phyloP scores from a whole-genome alignment of 1,140 invertebrate species.

The Atta cephalotes region DNA sequence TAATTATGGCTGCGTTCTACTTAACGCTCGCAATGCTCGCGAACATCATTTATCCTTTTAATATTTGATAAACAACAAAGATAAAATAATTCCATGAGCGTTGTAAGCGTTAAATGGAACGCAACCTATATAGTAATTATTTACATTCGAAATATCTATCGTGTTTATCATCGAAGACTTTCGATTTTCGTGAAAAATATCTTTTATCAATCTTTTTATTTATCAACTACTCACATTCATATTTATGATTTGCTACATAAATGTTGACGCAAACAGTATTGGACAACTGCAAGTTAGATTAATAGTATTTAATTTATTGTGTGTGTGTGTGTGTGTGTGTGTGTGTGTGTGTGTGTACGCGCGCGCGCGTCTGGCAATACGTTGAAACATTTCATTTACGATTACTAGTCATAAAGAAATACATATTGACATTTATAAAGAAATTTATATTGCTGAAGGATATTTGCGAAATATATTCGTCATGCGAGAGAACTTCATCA shows the following conservation, averaged over 20 bases:
- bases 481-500: background rate
- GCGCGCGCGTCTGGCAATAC: background rate
- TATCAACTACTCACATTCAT: background rate
- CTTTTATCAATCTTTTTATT: background rate
- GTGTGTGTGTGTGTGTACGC: background rate
- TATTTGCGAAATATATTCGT: background rate
- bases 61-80: too few relatives aligned
- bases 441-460: background rate
- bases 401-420: background rate
- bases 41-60: too few relatives aligned
- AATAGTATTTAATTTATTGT: too few relatives aligned
- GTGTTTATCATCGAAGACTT: background rate
- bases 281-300: slow-evolving; percentile 2
- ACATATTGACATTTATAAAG: slow-evolving; percentile 10
- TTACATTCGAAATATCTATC: background rate
- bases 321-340: background rate
- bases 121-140: background rate
- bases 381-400: slow-evolving; percentile 2
- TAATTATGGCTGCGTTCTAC: background rate
- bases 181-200: background rate
- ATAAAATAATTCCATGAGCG: too few relatives aligned
- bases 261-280: slow-evolving; percentile 27
- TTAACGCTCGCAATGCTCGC: too few relatives aligned
- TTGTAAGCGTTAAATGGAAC: too few relatives aligned
- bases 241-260: slow-evolving; percentile 1